Base-by-base conservation (phyloP, 2,888 invertebrate genomes). In the Machimus rusticus region DNA sequence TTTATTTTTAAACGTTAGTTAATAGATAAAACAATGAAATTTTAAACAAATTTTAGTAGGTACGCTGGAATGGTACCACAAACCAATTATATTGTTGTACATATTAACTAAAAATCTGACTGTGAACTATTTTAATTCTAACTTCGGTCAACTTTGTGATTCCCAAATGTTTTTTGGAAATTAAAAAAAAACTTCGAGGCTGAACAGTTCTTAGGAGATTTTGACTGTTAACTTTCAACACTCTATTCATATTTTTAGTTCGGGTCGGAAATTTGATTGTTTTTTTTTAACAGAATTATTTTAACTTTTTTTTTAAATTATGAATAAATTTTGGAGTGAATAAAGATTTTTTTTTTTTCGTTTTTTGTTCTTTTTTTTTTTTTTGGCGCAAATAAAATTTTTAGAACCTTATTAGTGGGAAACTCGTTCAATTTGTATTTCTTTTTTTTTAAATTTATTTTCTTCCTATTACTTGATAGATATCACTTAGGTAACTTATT, bases 91-190 rank as follows among this genome's bases (percentile, higher is more conserved):
- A 55, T 31, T 66, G 4, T 28, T 81, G 81, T 81, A 81, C 19
- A 81, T 81, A 81, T 28, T 76, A 81, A 55, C 51, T 55, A 37
- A 81, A 76, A 81, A 81, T 81, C 43, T 81, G 81, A 81, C 81
- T 81, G 81, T 81, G 81, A 81, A 55, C 5, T 55, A 55, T 81
- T 31, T 43, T 81, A 81, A 81, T 81, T 81, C 55, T 81, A 51
- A 78, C 43, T 78, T 78, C 78, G 66, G 66, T 66, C 76, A 76
- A 76, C 28, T 31, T 28, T 76, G 76, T 66, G 66, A 51, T 51
- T 51, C 51, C 28, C 23, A n/a, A 31, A 34, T 76, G 31, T 76
- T 76, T 46, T 76, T 14, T 37, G 31, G 76, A 37, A 76, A 76
- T 34, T 37, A 34, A 76, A 76, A 76, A 76, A 76, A 76, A 37